phyloP scores from a whole-genome alignment of 2,888 invertebrate genomes.

The Xestobium rufovillosum region DNA sequence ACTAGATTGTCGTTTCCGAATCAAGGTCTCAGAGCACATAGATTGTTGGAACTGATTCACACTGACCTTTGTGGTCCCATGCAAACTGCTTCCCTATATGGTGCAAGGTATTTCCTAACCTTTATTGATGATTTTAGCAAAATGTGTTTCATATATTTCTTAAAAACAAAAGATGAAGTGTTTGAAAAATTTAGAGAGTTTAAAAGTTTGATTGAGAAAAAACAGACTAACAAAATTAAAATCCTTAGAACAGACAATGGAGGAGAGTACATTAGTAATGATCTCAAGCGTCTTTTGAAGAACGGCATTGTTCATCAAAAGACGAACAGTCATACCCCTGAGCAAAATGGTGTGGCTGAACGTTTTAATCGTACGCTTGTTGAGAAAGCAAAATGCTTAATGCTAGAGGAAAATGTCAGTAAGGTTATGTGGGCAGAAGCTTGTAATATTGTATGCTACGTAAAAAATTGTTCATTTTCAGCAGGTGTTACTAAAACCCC shows the following conservation, averaged over 20 bases:
- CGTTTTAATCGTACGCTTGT: too few relatives aligned
- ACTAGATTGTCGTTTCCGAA: constrained; percentile 27
- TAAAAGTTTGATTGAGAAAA: constrained; percentile 27
- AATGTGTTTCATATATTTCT: constrained; percentile 25
- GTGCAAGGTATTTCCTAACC: constrained; percentile 27
- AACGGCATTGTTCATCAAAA: constrained; percentile 26
- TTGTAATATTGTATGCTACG: constrained; percentile 17
- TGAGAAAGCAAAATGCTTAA: constrained; percentile 22
- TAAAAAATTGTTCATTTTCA: too few relatives aligned
- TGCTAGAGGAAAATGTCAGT: constrained; percentile 17
- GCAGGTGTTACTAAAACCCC: constrained; percentile 9
- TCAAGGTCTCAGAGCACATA: constrained; percentile 16
- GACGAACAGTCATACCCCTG: constrained; percentile 26
- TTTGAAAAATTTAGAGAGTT: constrained; percentile 27
- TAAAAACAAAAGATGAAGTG: too few relatives aligned
- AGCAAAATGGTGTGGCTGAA: constrained; percentile 29
- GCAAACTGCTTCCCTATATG: constrained; percentile 19
- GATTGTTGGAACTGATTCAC: constrained; percentile 25
- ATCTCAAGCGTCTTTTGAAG: constrained; percentile 14
- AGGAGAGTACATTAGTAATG: too few relatives aligned
- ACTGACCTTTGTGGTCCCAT: constrained; percentile 30
- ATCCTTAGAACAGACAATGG: constrained; percentile 21
- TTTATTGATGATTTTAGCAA: constrained; percentile 32
- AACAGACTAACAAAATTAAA: constrained; percentile 27
- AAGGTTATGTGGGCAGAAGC: constrained; percentile 21